Evolutionary conservation across 2,797 vertebrate genomes (phyloP).

Genomic region (Lates japonicus): DNA sequence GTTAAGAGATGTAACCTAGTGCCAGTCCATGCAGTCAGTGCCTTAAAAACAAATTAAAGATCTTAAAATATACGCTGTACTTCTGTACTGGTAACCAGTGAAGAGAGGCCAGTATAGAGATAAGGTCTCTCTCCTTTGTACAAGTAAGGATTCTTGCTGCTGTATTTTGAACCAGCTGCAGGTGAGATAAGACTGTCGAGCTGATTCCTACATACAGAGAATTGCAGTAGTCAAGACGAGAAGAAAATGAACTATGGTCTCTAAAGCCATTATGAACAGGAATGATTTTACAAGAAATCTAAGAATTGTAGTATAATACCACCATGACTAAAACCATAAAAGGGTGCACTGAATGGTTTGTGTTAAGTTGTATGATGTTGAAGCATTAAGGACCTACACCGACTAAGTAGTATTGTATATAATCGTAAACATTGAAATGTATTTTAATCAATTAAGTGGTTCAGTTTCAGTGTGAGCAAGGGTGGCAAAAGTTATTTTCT

Average conservation of each 20-base stretch:
- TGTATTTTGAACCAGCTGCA: not conserved
- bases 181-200: not conserved
- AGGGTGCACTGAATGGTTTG: not conserved
- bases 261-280: too few relatives aligned
- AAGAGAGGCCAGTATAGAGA: not conserved
- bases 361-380: not conserved
- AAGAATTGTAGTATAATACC: not conserved
- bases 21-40: not conserved
- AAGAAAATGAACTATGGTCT: not conserved
- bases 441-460: slow-evolving; percentile 47
- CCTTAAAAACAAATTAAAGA: slow-evolving; percentile 1
- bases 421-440: slow-evolving; percentile 8
- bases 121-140: not conserved
- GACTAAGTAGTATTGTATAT: not conserved
- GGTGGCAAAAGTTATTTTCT: slow-evolving; percentile 38
- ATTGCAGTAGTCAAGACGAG: not conserved
- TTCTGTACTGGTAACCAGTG: not conserved
- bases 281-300: not conserved
- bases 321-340: not conserved
- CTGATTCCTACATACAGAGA: too few relatives aligned
- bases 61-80: not conserved
- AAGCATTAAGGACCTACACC: not conserved
- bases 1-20: not conserved
- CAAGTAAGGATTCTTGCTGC: not conserved
- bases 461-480: slow-evolving; percentile 37